Evolutionary conservation across 1,140 invertebrate species (phyloP), one percentile per base, ranked within the genome.

Genomic region (Yoshiicerus persimilis): DNA sequence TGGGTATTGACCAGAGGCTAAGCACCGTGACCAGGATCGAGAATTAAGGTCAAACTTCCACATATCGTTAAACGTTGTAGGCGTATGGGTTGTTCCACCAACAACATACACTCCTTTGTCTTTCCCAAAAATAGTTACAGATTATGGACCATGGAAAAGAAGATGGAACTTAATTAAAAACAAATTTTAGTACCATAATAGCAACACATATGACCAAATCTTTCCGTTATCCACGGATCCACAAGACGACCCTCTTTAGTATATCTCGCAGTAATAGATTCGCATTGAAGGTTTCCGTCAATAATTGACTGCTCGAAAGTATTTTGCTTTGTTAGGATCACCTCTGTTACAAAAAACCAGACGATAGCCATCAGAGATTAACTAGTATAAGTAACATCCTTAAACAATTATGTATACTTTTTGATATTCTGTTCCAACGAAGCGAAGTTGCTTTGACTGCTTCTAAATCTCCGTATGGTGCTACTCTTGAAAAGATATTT

Each of bases 11-110:
- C 98, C 98, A 92, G 95, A 95, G 1, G 96, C 95, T 13, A 96
- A 92, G 0, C 96, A 96, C 91, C 96, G 94, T 8, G 95, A 93
- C 98, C 98, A 99, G 90, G 95, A 94, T 91, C 97, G 94, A 70
- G 94, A 95, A 9, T 96, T 95, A 66, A 99, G 94, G 94, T 99
- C 97, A 92, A 99, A 95, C 90, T 95, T 94, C 98, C 98, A 99
- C 10, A 99, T 93, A 93, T 99, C 98, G 94, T 99, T 99, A 91
- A 99, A 99, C 11, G 98, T 97, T 25, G 98, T 99, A 91, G 96
- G 96, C 47, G 96, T 96, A 38, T 96, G 96, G n/a, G 97, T 98
- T 91, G 97, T 98, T 1, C 98, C 98, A 25, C 86, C 89, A 32
- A 89, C 66, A 3, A 89, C 90, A 47, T 90, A 90, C 13, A 90